These are phyloP conservation scores for Synergus gifuensis DNA, from an alignment of 2,888 invertebrate species.

Conservation along the genomic window DNA sequence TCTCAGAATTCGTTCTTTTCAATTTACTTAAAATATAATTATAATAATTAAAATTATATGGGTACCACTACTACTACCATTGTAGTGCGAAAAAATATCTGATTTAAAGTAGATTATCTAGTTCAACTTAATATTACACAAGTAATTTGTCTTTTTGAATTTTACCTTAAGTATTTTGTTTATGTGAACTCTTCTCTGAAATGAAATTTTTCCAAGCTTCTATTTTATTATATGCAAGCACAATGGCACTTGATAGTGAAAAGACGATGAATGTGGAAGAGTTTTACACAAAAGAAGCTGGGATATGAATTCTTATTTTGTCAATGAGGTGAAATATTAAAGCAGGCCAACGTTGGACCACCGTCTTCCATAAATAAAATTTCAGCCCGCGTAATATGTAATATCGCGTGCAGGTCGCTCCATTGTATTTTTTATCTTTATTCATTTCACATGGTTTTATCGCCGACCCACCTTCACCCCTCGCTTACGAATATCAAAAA, in stretches of 20 bases:
- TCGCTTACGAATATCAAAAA: constrained; percentile 46
- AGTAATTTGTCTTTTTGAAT: too few relatives aligned
- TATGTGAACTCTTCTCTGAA: background rate
- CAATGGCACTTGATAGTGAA: constrained; percentile 31
- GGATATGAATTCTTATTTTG: constrained; percentile 72
- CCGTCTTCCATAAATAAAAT: constrained; percentile 67
- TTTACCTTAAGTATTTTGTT: background rate
- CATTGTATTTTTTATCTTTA: constrained; percentile 68
- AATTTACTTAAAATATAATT: too few relatives aligned
- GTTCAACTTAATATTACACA: too few relatives aligned
- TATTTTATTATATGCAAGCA: background rate
- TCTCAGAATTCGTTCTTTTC: too few relatives aligned
- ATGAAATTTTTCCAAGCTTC: constrained; percentile 8
- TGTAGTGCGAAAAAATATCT: too few relatives aligned
- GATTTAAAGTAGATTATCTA: too few relatives aligned
- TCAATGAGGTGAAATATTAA: constrained; percentile 74
- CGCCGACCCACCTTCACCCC: constrained; percentile 48
- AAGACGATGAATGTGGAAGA: constrained; percentile 41
- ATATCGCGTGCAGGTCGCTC: constrained; percentile 64
- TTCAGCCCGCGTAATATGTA: constrained; percentile 68
- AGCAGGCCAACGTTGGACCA: constrained; percentile 53
- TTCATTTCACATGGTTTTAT: constrained; percentile 72
- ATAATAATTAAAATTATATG: too few relatives aligned
- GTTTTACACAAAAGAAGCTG: constrained; percentile 54
- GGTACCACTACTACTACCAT: too few relatives aligned